Percentiles rank a stretch among this genome's conserved stretches.
phyloP scores from a whole-genome alignment of 2,113 vertebrate species.

The Onychorhynchus coronatus region DNA sequence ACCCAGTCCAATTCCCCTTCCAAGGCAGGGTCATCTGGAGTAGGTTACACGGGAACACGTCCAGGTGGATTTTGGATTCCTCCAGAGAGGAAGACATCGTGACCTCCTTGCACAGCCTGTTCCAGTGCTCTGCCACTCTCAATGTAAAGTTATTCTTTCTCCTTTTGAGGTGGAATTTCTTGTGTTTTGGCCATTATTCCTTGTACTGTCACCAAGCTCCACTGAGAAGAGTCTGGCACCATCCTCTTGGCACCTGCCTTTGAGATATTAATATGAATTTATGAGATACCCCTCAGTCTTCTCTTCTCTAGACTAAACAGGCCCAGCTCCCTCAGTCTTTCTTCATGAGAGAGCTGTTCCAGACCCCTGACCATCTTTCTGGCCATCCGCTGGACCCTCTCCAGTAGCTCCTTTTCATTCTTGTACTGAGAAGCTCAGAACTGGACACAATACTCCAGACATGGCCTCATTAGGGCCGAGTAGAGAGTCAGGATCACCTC shows the following conservation, averaged over 20 bases:
- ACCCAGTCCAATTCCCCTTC: too few relatives aligned
- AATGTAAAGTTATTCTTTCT: not conserved
- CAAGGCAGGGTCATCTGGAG: not conserved
- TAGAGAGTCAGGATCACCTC: not conserved
- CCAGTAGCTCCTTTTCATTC: not conserved
- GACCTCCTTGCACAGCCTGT: not conserved
- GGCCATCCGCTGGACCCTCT: not conserved
- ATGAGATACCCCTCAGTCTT: not conserved
- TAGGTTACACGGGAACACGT: not conserved
- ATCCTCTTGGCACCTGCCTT: not conserved
- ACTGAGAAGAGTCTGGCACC: not conserved
- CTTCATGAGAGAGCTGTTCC: not conserved
- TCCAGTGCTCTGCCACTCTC: not conserved
- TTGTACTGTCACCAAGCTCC: accelerated
- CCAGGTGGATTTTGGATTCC: not conserved
- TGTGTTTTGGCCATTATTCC: not conserved
- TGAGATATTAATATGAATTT: not conserved
- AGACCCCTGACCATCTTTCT: not conserved
- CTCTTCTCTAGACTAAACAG: not conserved
- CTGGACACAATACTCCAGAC: not conserved
- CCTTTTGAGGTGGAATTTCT: not conserved
- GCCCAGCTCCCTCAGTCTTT: not conserved
- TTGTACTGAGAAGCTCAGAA: not conserved
- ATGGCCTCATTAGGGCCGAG: too few relatives aligned
- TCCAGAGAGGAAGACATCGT: not conserved